These are phyloP conservation scores for Lasioglossum leucozonium DNA, from an alignment of 2,888 invertebrate genomes.

Conservation along the genomic window DNA sequence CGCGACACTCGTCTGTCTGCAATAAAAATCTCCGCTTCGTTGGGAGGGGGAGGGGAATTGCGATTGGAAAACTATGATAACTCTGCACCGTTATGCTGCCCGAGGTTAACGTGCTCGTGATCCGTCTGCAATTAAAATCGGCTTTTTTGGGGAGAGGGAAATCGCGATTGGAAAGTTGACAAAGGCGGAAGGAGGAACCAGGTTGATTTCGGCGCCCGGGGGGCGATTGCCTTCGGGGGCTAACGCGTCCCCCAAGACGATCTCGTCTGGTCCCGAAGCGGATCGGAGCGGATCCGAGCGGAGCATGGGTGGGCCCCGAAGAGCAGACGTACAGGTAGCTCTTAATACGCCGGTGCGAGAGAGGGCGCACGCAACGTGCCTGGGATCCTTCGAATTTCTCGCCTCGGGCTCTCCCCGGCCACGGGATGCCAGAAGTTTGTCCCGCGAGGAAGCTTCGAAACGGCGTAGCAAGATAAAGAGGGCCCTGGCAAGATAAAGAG, in stretches of 20 bases:
- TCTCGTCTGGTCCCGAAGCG: constrained; percentile 38
- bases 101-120: background rate
- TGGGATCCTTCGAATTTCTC: constrained; percentile 68
- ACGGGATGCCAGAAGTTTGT: constrained; percentile 57
- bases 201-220: constrained; percentile 37
- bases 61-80: background rate
- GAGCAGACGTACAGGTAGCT: constrained; percentile 67
- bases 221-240: constrained; percentile 41
- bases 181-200: constrained; percentile 17
- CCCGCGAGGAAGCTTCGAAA: constrained; percentile 40
- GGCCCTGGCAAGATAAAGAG: background rate
- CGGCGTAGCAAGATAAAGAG: background rate
- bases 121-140: background rate
- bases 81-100: background rate
- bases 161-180: constrained; percentile 34
- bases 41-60: background rate
- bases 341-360: constrained; percentile 62
- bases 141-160: background rate
- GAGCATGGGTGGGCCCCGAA: constrained; percentile 70
- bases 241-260: constrained; percentile 53
- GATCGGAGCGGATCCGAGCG: background rate
- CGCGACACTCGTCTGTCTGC: background rate
- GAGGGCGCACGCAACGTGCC: constrained; percentile 63
- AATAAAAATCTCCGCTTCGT: background rate
- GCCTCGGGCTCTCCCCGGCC: constrained; percentile 48